phyloP scores from a whole-genome alignment of 2,797 vertebrate species.

The Phrynocephalus guinanensis region DNA sequence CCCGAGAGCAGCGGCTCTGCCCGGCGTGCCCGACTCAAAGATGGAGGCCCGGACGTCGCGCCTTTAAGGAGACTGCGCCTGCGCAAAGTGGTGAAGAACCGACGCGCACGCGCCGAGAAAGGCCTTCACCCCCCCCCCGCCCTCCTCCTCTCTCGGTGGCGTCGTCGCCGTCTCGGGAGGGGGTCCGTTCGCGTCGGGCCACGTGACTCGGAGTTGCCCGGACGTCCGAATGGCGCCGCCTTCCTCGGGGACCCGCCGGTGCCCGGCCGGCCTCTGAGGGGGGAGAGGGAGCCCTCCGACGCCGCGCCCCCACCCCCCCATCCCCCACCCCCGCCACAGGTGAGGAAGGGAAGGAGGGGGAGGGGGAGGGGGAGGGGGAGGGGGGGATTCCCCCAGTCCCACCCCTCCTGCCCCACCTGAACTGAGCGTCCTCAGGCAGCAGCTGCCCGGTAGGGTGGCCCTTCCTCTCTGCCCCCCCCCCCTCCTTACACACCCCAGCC shows the following conservation, averaged over 20 bases:
- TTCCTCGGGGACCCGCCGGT: background rate
- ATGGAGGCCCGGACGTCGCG: background rate
- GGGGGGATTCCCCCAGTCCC: background rate
- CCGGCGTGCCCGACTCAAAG: background rate
- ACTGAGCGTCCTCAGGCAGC: too few relatives aligned
- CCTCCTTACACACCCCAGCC: too few relatives aligned
- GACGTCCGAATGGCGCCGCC: conserved; percentile 25
- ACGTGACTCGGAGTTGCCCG: background rate
- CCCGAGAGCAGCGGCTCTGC: too few relatives aligned
- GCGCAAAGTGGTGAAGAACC: rapidly evolving
- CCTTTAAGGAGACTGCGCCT: background rate
- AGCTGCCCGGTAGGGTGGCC: too few relatives aligned
- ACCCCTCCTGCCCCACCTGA: too few relatives aligned
- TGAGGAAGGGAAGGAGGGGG: background rate
- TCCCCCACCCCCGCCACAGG: background rate
- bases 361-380: too few relatives aligned
- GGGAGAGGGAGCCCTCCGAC: background rate
- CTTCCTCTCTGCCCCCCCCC: too few relatives aligned
- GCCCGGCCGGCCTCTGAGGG: background rate
- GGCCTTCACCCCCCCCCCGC: background rate
- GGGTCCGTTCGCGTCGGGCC: background rate
- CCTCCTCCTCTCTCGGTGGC: background rate
- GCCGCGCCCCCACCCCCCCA: background rate
- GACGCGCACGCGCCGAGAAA: background rate
- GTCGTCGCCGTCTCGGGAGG: background rate